Percentiles rank a stretch among this genome's conserved stretches.
These are phyloP conservation scores for Menura novaehollandiae DNA, from an alignment of 2,113 vertebrate genomes.

Conservation along the genomic window DNA sequence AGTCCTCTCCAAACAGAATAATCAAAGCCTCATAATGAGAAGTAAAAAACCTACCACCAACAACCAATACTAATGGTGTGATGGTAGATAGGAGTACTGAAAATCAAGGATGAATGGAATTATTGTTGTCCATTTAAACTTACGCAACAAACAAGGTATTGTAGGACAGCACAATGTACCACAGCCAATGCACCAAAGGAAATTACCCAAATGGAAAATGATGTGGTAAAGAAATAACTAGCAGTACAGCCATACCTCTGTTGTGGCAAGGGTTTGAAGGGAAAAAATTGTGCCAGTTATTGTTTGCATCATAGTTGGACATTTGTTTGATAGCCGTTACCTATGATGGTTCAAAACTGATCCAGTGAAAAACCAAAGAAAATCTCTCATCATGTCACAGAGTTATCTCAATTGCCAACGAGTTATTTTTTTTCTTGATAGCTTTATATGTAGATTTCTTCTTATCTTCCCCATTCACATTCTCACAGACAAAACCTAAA, in stretches of 20 bases:
- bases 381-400: neutral
- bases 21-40: neutral
- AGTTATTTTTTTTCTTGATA: neutral
- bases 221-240: neutral
- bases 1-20: neutral
- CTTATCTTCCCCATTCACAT: neutral
- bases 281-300: neutral
- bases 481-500: neutral
- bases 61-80: neutral
- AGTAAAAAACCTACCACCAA: neutral
- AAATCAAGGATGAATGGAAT: neutral
- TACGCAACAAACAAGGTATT: neutral
- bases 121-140: neutral
- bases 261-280: neutral
- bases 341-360: neutral
- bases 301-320: neutral
- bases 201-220: neutral
- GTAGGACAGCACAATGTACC: neutral
- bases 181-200: neutral
- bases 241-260: neutral
- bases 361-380: neutral
- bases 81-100: neutral
- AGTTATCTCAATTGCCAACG: neutral
- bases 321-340: neutral
- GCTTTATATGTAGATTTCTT: neutral